Conservation (phyloP, 2,888 invertebrate species). For the Idaea straminata region DNA sequence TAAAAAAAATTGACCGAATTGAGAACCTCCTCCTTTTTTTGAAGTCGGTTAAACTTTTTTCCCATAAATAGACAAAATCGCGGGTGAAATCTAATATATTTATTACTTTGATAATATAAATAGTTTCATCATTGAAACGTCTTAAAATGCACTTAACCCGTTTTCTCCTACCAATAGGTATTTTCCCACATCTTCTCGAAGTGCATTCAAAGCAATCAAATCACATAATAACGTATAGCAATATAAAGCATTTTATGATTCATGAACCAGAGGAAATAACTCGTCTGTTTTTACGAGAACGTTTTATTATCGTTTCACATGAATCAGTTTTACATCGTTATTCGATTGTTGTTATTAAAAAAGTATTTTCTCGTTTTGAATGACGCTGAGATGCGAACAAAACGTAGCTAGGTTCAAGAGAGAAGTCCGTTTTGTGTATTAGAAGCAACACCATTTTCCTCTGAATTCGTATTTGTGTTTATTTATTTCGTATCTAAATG, state of each 20-base stretch:
- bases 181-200: not conserved
- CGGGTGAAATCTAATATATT: not conserved
- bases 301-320: constrained; percentile 49
- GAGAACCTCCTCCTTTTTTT: no score
- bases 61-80: no score
- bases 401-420: not conserved
- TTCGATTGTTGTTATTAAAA: not conserved
- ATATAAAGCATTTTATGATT: constrained; percentile 44
- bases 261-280: constrained; percentile 48
- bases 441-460: not conserved
- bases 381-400: constrained; percentile 2
- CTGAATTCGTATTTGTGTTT: not conserved
- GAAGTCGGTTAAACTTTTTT: no score
- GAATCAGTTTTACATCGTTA: constrained; percentile 39
- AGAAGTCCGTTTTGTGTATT: not conserved
- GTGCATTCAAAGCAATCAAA: constrained; percentile 2
- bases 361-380: constrained; percentile 9
- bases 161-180: not conserved
- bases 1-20: no score
- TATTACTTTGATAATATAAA: not conserved
- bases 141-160: not conserved
- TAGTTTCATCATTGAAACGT: not conserved
- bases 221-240: not conserved
- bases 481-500: no score
- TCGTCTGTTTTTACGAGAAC: constrained; percentile 41